phyloP scores from a whole-genome alignment of 2,797 vertebrate genomes.

The Champsocephalus esox region DNA sequence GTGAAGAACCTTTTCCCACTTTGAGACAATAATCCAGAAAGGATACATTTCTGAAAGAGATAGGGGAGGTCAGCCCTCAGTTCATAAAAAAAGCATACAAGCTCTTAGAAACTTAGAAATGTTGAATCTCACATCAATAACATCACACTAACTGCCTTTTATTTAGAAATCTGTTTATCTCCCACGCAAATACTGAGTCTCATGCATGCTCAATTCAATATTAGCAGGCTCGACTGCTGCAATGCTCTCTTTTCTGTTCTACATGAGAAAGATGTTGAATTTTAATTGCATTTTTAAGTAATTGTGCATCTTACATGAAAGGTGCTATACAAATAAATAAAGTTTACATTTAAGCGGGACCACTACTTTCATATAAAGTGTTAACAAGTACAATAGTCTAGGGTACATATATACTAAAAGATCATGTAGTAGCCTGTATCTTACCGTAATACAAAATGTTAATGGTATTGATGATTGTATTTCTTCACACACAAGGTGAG shows the following conservation, averaged over 20 bases:
- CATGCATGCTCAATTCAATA: too few species aligned
- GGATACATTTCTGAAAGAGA: conserved; percentile 81
- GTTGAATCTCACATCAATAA: too few species aligned
- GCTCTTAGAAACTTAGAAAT: too few species aligned
- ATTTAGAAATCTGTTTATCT: too few species aligned
- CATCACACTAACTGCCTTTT: too few species aligned
- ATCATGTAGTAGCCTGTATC: neutral
- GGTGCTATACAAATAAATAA: neutral
- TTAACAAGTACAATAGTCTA: neutral
- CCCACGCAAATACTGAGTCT: too few species aligned
- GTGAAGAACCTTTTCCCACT: conserved; percentile 85
- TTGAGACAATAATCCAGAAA: conserved; percentile 82
- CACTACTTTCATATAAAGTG: neutral
- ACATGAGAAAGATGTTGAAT: too few species aligned
- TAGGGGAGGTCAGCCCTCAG: conserved; percentile 10
- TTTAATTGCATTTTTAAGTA: too few species aligned
- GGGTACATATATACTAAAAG: neutral
- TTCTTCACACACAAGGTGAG: neutral
- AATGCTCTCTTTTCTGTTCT: too few species aligned
- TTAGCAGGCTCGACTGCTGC: too few species aligned
- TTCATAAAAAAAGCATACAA: too few species aligned
- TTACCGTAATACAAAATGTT: neutral
- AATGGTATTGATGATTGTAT: neutral
- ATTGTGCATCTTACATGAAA: too few species aligned
- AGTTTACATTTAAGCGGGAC: neutral